Percentiles rank a stretch among this genome's conserved stretches.
Evolutionary conservation across 1,140 invertebrate genomes (phyloP).

Genomic region (Macrocentrus cingulum): DNA sequence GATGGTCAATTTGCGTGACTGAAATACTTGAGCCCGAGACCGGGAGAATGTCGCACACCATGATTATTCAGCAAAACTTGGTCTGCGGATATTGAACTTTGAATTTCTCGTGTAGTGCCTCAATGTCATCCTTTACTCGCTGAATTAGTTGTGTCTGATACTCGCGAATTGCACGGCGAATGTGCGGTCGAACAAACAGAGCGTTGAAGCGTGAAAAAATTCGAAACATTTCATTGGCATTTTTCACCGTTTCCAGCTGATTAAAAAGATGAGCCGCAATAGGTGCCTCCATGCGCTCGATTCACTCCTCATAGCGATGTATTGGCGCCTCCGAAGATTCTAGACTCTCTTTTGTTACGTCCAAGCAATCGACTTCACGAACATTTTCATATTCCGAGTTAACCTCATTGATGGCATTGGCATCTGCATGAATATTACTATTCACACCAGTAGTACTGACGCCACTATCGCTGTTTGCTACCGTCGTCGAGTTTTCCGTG

Average conservation of each 20-base stretch:
- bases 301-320: conserved; percentile 93
- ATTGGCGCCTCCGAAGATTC: conserved; percentile 98
- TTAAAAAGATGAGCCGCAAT: conserved; percentile 96
- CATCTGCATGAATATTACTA: too few relatives aligned
- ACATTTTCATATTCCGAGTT: conserved; percentile 98
- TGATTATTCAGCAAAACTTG: conserved; percentile 87
- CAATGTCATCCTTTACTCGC: conserved; percentile 98
- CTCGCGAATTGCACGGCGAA: conserved; percentile 96
- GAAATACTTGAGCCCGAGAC: conserved; percentile 98
- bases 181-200: conserved; percentile 96
- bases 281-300: conserved; percentile 94
- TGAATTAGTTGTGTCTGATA: conserved; percentile 99
- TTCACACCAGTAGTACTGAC: too few relatives aligned
- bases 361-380: conserved; percentile 97
- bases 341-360: conserved; percentile 94
- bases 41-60: conserved; percentile 90
- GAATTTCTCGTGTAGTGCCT: conserved; percentile 96
- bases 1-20: conserved; percentile 97
- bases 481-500: conserved; percentile 48
- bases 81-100: conserved; percentile 94
- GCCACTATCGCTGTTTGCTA: too few relatives aligned
- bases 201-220: conserved; percentile 99
- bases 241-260: conserved; percentile 96
- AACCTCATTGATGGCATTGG: conserved; percentile 91
- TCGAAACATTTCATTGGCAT: conserved; percentile 99